Conservation (phyloP, 2,888 invertebrate genomes). For the Watsonalla cultraria region DNA sequence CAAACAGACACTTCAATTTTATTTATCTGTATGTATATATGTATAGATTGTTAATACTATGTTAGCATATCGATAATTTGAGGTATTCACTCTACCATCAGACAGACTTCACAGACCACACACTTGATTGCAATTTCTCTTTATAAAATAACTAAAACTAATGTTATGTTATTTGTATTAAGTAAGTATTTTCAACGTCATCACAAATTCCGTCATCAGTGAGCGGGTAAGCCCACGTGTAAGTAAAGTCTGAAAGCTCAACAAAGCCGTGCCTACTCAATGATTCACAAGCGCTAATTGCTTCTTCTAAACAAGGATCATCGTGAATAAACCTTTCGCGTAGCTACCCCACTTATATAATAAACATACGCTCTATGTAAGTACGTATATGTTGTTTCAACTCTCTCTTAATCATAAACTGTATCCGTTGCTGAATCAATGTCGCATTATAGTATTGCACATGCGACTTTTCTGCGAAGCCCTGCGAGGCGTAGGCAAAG, state of each 20-base stretch:
- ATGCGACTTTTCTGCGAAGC: too few species aligned
- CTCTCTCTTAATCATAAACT: slow-evolving; percentile 3
- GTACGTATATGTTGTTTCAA: slow-evolving; percentile 6
- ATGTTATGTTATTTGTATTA: background rate
- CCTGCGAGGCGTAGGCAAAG: too few species aligned
- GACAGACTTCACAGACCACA: too few species aligned
- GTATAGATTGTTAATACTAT: too few species aligned
- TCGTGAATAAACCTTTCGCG: slow-evolving; percentile 40
- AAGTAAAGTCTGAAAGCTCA: slow-evolving; percentile 38
- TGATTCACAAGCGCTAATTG: slow-evolving; percentile 64
- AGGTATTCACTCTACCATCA: too few species aligned
- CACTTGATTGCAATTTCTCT: too few species aligned
- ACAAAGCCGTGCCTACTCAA: slow-evolving; percentile 50
- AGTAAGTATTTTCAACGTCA: background rate
- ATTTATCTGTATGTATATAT: too few species aligned
- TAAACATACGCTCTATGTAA: slow-evolving; percentile 8
- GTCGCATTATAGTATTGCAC: too few species aligned
- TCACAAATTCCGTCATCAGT: background rate
- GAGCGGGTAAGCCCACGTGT: slow-evolving; percentile 5
- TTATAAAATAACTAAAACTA: background rate
- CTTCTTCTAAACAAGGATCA: slow-evolving; percentile 58
- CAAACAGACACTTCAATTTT: too few species aligned
- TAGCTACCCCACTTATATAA: slow-evolving; percentile 23
- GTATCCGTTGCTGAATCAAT: too few species aligned
- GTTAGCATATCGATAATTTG: too few species aligned